Percentiles rank a stretch among this genome's conserved stretches.
phyloP scores from a whole-genome alignment of 2,888 invertebrate genomes.

The Rotaria macrura region DNA sequence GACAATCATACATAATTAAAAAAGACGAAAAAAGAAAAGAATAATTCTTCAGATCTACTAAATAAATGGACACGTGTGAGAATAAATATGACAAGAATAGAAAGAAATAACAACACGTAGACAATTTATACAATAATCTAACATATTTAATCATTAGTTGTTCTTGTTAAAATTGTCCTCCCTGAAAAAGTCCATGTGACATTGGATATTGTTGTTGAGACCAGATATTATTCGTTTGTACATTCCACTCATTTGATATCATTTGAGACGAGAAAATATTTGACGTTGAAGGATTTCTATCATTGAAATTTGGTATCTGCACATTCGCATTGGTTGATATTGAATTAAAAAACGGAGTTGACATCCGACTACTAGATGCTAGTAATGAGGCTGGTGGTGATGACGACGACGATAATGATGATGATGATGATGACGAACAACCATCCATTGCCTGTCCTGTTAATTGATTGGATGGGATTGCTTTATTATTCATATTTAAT shows the following conservation, averaged over 20 bases:
- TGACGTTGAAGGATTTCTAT: not conserved
- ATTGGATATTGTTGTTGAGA: not conserved
- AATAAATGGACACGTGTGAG: not conserved
- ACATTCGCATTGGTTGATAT: not conserved
- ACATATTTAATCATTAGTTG: not conserved
- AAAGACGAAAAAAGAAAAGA: not conserved
- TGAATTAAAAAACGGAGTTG: not conserved
- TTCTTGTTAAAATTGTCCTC: not conserved
- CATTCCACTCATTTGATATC: not conserved
- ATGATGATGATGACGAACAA: too few species aligned
- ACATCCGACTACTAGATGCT: too few species aligned
- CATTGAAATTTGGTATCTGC: not conserved
- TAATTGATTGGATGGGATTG: not conserved
- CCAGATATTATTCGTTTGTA: not conserved
- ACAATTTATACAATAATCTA: not conserved
- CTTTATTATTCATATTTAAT: not conserved
- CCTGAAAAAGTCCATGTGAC: not conserved
- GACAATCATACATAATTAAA: not conserved
- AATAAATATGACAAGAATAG: conserved; percentile 5
- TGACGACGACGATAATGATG: too few species aligned
- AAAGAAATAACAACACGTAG: not conserved
- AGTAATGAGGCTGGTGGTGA: too few species aligned
- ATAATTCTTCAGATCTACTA: not conserved
- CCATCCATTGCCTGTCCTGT: not conserved
- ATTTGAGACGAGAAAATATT: too few species aligned